Conservation (phyloP, 2,797 vertebrate genomes). For the Sardinella longiceps region DNA sequence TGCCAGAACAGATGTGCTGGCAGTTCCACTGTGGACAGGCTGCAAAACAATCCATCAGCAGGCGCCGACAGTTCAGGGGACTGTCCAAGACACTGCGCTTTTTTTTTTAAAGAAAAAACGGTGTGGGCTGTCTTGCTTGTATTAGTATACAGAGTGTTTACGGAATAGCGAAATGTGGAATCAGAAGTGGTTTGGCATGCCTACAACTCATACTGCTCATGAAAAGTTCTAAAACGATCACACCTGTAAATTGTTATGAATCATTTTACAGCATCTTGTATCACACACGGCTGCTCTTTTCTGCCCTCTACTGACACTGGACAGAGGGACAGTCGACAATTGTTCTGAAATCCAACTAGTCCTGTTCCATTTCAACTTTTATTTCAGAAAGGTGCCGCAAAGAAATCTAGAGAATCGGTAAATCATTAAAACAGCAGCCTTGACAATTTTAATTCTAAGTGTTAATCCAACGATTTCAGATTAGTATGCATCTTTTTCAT, state of each 20-base stretch:
- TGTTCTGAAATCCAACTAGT: neutral
- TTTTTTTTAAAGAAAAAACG: neutral
- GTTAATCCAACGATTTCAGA: neutral
- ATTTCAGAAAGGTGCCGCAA: neutral
- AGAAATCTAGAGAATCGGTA: neutral
- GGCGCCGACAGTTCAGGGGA: neutral
- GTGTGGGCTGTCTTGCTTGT: neutral
- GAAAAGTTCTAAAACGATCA: neutral
- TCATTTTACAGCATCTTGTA: neutral
- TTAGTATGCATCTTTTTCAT: neutral
- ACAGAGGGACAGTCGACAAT: neutral
- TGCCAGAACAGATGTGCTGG: slow-evolving; percentile 40
- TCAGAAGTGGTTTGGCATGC: neutral
- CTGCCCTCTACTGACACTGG: slow-evolving; percentile 8
- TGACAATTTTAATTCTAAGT: neutral
- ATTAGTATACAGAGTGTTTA: neutral
- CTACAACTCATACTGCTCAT: neutral
- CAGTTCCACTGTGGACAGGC: slow-evolving; percentile 11
- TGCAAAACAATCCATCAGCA: slow-evolving; percentile 30
- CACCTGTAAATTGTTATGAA: slow-evolving; percentile 12
- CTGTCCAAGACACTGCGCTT: slow-evolving; percentile 14
- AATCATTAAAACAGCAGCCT: neutral
- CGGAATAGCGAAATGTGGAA: neutral
- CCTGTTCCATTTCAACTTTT: neutral
- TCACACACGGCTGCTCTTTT: neutral